Base-by-base conservation (phyloP, 1,140 invertebrate species). In the Drosophila athabasca region DNA sequence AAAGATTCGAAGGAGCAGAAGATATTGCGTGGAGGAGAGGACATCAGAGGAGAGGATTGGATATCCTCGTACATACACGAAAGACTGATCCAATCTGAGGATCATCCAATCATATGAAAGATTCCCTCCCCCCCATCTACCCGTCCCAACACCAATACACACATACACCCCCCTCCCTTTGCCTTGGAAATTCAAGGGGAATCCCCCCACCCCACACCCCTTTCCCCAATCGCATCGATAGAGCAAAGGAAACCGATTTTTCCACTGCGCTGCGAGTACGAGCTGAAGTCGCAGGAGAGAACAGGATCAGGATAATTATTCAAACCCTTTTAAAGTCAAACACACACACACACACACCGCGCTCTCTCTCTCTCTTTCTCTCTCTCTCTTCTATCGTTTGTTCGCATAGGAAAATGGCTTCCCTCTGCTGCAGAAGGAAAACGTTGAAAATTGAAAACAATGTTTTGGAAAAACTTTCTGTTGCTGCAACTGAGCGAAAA, bases 321-420 rank as follows among this genome's bases (percentile, higher is more conserved):
- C 83, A 87, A 87, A 87, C 84, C 83, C 75, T 88, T 89, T 83
- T 75, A 73, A 79, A 88, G 75, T 88, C 83, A 88, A 52, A 74
- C 48, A 79, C 57, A 76, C 31, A 58, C 48, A 79, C 57, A 76
- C 31, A 58, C 45, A 19, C 17, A 19, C 17, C 0, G 41, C 35
- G 35, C 35, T 39, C 35, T 13, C 31, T 3, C 11, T 13, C 43
- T 9, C 9, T 9, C 11, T 11, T 3, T 13, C 3, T 5, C 31
- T 3, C 13, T 17, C 43, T 35, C 31, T 9, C 8, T 9, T 9
- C 9, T 35, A 9, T 1, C 31, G 3, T 35, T 9, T 3, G 0
- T 35, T 35, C 0, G 50, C 39, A 43, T 35, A 35, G 57, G 55
- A 50, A 50, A 60, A 75, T 52, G 62, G 62, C 57, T 58, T 49